These are phyloP conservation scores for Psilopogon haemacephalus DNA, from an alignment of 2,113 vertebrate genomes.

Conservation along the genomic window DNA sequence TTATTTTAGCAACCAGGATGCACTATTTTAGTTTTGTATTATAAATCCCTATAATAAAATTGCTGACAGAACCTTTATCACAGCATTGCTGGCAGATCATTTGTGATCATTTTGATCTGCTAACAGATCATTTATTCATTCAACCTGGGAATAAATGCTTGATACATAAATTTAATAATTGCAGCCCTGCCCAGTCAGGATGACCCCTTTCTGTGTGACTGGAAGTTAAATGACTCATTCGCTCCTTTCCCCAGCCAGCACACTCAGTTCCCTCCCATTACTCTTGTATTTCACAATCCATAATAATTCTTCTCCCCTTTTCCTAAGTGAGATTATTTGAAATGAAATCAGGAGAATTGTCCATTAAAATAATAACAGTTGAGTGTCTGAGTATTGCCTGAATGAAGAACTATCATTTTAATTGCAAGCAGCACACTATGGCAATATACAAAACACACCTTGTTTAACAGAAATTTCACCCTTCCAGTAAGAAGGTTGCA, in stretches of 20 bases:
- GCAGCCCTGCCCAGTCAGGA: neutral
- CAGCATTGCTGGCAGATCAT: conserved; percentile 10
- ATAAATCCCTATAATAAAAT: conserved; percentile 43
- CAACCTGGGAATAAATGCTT: neutral
- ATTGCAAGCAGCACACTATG: neutral
- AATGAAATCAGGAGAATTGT: conserved; percentile 1
- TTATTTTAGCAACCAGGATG: conserved; percentile 57
- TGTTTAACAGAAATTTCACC: neutral
- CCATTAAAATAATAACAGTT: neutral
- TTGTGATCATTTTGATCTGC: conserved; percentile 5
- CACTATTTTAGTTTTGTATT: conserved; percentile 36
- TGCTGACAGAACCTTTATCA: conserved; percentile 47
- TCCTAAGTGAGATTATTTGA: conserved; percentile 25
- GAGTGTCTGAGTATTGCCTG: neutral
- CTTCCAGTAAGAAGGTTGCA: neutral
- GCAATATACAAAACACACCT: neutral
- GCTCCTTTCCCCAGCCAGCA: conserved; percentile 31
- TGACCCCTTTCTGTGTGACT: conserved; percentile 25
- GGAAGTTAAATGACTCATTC: conserved; percentile 45
- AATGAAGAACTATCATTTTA: neutral
- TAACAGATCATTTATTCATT: conserved; percentile 5
- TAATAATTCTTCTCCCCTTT: neutral
- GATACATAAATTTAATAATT: conserved; percentile 29
- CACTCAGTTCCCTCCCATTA: conserved; percentile 29
- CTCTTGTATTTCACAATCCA: conserved; percentile 6